Evolutionary conservation across 2,113 vertebrate species (phyloP).

Genomic region (Tetrao urogallus): DNA sequence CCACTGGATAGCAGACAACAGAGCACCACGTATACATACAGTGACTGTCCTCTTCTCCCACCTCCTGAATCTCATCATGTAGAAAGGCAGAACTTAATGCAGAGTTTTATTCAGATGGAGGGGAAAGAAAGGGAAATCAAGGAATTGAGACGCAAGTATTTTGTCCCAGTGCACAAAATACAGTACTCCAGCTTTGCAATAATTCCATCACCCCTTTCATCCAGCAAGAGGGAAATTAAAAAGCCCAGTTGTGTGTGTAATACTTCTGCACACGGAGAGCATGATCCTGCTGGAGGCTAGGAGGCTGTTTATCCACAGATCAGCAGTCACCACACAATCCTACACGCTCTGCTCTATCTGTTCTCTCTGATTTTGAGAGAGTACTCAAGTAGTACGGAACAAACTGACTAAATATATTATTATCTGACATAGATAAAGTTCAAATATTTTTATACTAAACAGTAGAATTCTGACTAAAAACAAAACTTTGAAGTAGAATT

Average conservation of each 20-base stretch:
- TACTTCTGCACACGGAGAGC: conserved; percentile 56
- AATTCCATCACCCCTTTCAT: conserved; percentile 14
- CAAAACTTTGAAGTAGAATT: not conserved
- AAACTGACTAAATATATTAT: conserved; percentile 6
- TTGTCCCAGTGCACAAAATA: not conserved
- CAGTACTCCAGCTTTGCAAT: not conserved
- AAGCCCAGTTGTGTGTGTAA: conserved; percentile 71
- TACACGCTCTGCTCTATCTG: conserved; percentile 4
- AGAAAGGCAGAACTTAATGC: not conserved
- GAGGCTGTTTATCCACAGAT: conserved; percentile 57
- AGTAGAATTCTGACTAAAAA: not conserved
- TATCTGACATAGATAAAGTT: not conserved
- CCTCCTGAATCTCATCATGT: not conserved
- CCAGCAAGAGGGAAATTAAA: not conserved
- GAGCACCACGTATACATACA: accelerated
- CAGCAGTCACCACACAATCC: conserved; percentile 47
- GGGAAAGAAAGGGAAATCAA: not conserved
- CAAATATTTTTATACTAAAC: conserved; percentile 23
- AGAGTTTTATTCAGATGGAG: not conserved
- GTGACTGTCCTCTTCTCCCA: not conserved
- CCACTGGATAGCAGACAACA: not conserved
- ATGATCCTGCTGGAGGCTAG: conserved; percentile 62
- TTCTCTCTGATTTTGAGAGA: conserved; percentile 25
- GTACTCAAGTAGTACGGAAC: conserved; percentile 5
- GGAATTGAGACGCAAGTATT: not conserved